Evolutionary conservation across 2,113 vertebrate species (phyloP).

Genomic region (Hemichromis elongatus): DNA sequence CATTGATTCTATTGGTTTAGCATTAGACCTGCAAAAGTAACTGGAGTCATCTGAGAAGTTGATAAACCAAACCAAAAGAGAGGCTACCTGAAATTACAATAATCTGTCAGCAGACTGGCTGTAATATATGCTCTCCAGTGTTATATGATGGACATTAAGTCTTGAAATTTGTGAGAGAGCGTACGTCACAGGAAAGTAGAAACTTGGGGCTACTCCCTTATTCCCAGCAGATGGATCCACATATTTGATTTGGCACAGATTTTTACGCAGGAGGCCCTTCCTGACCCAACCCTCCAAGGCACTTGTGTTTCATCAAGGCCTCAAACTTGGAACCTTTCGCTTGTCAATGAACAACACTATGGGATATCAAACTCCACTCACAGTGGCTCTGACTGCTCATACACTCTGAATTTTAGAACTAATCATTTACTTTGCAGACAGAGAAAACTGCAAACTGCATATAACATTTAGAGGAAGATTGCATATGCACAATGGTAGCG

Average conservation of each 20-base stretch:
- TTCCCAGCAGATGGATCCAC: neutral
- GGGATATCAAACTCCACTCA: neutral
- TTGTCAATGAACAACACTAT: neutral
- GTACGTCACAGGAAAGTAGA: neutral
- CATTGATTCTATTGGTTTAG: neutral
- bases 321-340: neutral
- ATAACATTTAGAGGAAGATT: neutral
- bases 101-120: neutral
- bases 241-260: neutral
- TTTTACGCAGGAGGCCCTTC: neutral
- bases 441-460: neutral
- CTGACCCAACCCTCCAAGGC: neutral
- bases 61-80: neutral
- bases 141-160: neutral
- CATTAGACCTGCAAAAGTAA: neutral
- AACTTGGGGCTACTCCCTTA: neutral
- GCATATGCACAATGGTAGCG: neutral
- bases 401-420: neutral
- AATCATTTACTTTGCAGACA: neutral
- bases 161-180: neutral
- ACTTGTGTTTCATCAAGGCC: neutral
- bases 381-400: neutral
- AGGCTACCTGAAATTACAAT: neutral
- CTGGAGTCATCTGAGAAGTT: neutral
- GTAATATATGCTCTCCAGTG: neutral